Evolutionary conservation across 2,888 invertebrate species (phyloP).

Genomic region (Lepidochrysops patricia): DNA sequence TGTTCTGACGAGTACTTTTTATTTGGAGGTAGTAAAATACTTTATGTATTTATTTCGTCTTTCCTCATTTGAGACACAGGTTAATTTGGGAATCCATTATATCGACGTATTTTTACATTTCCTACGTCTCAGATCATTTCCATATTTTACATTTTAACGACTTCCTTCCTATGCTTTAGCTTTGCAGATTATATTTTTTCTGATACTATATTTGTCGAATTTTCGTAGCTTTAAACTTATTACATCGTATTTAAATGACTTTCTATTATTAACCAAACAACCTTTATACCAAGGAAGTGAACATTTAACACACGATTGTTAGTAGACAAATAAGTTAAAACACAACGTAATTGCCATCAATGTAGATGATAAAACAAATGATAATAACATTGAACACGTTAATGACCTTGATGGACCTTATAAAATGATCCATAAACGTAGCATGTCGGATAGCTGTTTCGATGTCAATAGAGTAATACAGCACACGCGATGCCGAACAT

Average conservation of each 20-base stretch:
- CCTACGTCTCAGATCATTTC: too few species aligned
- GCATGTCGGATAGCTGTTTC: constrained; percentile 8
- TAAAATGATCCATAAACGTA: not conserved
- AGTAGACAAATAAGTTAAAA: not conserved
- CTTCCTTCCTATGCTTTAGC: not conserved
- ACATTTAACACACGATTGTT: not conserved
- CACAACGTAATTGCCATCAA: not conserved
- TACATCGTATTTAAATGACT: too few species aligned
- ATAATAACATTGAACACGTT: not conserved
- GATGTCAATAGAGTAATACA: not conserved
- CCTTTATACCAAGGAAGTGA: too few species aligned
- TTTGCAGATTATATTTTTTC: too few species aligned
- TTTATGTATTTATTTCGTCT: not conserved
- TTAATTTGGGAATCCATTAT: not conserved
- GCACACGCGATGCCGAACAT: constrained; percentile 13
- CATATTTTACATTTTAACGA: not conserved
- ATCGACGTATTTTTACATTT: too few species aligned
- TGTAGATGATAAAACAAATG: not conserved
- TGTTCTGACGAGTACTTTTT: constrained; percentile 2
- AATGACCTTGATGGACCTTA: not conserved
- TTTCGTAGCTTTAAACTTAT: too few species aligned
- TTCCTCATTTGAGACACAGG: not conserved
- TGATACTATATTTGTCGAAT: too few species aligned
- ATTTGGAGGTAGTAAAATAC: not conserved
- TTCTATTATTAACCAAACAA: too few species aligned